Conservation (phyloP, 2,113 vertebrate genomes). For the Sterrhoptilus dennistouni region DNA sequence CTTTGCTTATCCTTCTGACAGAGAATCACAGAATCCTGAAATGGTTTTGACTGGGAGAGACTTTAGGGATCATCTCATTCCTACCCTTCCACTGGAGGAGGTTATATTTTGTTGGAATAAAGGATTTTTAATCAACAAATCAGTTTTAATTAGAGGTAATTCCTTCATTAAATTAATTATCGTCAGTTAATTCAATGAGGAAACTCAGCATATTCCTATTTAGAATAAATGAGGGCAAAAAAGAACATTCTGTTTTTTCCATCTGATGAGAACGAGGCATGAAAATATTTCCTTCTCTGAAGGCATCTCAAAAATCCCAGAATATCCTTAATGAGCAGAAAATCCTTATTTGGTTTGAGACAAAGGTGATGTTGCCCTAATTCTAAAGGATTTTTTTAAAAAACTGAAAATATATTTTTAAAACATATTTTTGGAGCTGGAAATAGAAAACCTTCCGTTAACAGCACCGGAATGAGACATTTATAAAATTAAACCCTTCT, state of each 20-base stretch:
- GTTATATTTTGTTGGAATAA: background rate
- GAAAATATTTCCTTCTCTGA: background rate
- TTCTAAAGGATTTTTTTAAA: background rate
- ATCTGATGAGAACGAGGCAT: background rate
- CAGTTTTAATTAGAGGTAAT: background rate
- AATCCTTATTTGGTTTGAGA: background rate
- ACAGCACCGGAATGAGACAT: background rate
- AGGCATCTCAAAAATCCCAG: background rate
- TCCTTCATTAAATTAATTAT: background rate
- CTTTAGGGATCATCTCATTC: background rate
- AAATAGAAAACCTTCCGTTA: background rate
- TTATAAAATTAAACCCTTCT: background rate
- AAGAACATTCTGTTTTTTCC: background rate
- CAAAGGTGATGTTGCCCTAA: background rate
- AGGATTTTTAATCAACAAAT: background rate
- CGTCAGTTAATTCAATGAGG: background rate
- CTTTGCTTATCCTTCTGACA: background rate
- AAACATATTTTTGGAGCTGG: background rate
- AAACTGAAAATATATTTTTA: background rate
- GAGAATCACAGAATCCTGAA: background rate
- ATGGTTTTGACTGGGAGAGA: accelerated
- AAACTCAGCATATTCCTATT: background rate
- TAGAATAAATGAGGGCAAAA: background rate
- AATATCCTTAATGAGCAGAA: background rate
- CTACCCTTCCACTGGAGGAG: background rate